Conservation (phyloP, 92 coral and sea anemone genomes). For the Siderastrea siderea region DNA sequence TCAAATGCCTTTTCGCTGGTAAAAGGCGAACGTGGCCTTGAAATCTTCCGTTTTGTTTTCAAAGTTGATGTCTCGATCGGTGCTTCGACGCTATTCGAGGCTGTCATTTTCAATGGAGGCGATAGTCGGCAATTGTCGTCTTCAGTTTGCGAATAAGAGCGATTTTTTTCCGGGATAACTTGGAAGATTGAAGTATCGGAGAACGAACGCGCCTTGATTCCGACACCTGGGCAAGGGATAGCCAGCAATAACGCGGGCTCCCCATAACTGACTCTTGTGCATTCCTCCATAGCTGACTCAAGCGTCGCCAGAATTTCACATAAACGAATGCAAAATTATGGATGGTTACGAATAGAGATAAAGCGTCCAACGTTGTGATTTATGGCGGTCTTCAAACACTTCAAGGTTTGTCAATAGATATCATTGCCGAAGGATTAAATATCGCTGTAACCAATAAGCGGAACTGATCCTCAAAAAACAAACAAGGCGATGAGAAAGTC, state of each 20-base stretch:
- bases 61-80: slow-evolving; percentile 12
- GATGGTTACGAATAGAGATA: slow-evolving; percentile 14
- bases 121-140: slow-evolving; percentile 28
- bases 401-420: slow-evolving; percentile 43
- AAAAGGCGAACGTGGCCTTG: slow-evolving; percentile 65
- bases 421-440: slow-evolving; percentile 27
- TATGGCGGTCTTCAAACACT: slow-evolving; percentile 38
- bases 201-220: slow-evolving; percentile 59
- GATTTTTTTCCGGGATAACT: slow-evolving; percentile 44
- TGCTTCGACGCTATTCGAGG: slow-evolving; percentile 21
- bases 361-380: slow-evolving; percentile 22
- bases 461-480: slow-evolving; percentile 7
- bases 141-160: slow-evolving; percentile 15
- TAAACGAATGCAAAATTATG: slow-evolving; percentile 20
- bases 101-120: slow-evolving; percentile 6
- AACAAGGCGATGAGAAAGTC: slow-evolving; percentile 13
- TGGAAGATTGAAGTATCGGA: slow-evolving; percentile 78
- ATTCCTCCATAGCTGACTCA: slow-evolving; percentile 19
- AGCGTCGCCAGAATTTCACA: slow-evolving; percentile 5
- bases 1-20: slow-evolving; percentile 76
- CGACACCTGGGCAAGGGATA: slow-evolving; percentile 19
- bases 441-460: slow-evolving; percentile 32
- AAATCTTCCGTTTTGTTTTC: slow-evolving; percentile 37
- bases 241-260: slow-evolving; percentile 14
- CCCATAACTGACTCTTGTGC: neutral